These are phyloP conservation scores for Ciconia maguari DNA, from an alignment of 2,113 vertebrate species.

Conservation along the genomic window DNA sequence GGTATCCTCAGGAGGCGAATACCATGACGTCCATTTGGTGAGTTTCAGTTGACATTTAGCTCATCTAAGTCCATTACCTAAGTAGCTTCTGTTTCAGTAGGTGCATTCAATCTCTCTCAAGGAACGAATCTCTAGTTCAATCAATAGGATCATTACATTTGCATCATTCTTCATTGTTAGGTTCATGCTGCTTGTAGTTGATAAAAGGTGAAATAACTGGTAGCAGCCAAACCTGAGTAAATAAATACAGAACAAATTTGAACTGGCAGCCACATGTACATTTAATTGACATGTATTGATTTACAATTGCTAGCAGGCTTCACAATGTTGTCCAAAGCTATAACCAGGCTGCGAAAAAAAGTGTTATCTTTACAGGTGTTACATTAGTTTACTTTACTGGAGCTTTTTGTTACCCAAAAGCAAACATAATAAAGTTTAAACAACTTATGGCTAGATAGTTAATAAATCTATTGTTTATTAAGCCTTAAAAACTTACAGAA, in stretches of 20 bases:
- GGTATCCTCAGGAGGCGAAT: neutral
- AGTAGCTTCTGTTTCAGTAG: neutral
- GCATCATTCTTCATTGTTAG: constrained; percentile 57
- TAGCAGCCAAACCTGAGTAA: constrained; percentile 8
- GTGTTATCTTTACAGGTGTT: neutral
- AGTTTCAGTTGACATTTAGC: neutral
- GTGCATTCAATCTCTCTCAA: constrained; percentile 20
- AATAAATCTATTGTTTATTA: neutral
- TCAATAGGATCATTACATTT: constrained; percentile 61
- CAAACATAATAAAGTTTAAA: neutral
- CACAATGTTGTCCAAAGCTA: neutral
- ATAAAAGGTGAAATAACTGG: constrained; percentile 61
- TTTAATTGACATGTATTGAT: constrained; percentile 53
- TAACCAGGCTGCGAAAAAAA: neutral
- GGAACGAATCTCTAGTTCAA: neutral
- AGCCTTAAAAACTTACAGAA: neutral
- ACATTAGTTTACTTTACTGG: neutral
- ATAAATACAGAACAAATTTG: constrained; percentile 52
- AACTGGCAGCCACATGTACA: constrained; percentile 15
- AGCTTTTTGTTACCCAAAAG: neutral
- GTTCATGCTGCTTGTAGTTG: constrained; percentile 20
- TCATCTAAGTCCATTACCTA: constrained; percentile 22
- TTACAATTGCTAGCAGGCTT: constrained; percentile 33
- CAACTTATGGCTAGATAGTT: neutral
- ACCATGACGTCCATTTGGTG: neutral